Evolutionary conservation across 2,888 invertebrate genomes (phyloP).

Genomic region (Synergus japonicus): DNA sequence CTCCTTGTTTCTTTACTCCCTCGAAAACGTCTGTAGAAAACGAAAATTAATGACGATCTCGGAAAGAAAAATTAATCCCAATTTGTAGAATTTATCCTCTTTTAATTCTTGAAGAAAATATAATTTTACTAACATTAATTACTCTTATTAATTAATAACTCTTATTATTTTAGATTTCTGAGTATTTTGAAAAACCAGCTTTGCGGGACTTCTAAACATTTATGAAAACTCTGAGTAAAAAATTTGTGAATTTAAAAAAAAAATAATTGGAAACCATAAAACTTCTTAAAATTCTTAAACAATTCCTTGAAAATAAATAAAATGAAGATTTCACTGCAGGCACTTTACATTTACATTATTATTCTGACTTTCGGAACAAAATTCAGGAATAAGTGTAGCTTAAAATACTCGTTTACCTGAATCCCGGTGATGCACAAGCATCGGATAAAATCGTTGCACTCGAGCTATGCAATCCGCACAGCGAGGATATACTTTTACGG

Average conservation of each 20-base stretch:
- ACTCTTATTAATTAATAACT: too few species aligned
- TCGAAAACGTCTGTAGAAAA: constrained; percentile 12
- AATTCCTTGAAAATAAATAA: too few species aligned
- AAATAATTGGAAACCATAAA: too few species aligned
- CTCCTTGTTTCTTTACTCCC: neutral
- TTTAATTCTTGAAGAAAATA: neutral
- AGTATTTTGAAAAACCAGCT: too few species aligned
- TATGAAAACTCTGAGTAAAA: too few species aligned
- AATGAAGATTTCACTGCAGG: too few species aligned
- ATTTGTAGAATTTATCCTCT: neutral
- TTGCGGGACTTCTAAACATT: too few species aligned
- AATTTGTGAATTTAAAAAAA: too few species aligned
- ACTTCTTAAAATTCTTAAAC: too few species aligned
- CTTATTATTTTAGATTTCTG: too few species aligned
- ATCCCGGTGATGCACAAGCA: neutral
- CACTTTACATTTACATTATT: neutral
- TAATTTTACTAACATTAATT: neutral
- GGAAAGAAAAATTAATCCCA: neutral
- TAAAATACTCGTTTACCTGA: neutral
- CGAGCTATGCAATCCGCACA: neutral
- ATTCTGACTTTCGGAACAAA: neutral
- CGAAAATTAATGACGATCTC: constrained; percentile 19
- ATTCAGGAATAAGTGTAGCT: neutral
- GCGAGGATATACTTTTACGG: constrained; percentile 33
- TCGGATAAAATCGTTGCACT: constrained; percentile 4